A percentile compares a stretch with the other conserved stretches of the same genome.
These are phyloP conservation scores for Orthonyx spaldingii DNA, from an alignment of 2,113 vertebrate genomes.

Conservation along the genomic window DNA sequence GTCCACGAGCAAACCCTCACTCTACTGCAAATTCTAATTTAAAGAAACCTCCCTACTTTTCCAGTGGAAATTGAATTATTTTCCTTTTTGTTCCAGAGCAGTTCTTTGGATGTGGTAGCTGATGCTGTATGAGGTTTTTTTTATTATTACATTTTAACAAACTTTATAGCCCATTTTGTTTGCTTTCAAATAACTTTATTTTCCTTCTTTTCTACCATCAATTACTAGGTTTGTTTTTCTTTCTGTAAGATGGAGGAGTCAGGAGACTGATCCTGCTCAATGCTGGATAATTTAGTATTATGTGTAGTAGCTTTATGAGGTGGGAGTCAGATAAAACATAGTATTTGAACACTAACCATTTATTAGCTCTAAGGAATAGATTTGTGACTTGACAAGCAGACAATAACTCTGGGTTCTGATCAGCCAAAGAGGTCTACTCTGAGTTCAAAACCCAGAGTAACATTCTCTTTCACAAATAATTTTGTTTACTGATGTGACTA, in stretches of 20 bases:
- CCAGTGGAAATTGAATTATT: conserved; percentile 57
- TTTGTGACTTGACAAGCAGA: conserved; percentile 71
- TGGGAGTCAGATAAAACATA: conserved; percentile 68
- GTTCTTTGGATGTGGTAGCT: background rate
- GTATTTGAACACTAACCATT: conserved; percentile 69
- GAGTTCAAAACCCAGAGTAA: conserved; percentile 47
- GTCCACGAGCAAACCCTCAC: background rate
- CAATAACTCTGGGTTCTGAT: conserved; percentile 74
- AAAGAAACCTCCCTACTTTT: background rate
- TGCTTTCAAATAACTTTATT: conserved; percentile 76
- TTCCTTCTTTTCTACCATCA: conserved; percentile 67
- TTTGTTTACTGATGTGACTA: conserved; percentile 73
- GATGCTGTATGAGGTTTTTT: conserved; percentile 1
- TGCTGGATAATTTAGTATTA: conserved; percentile 67
- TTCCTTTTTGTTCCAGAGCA: conserved; percentile 20
- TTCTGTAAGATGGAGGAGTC: conserved; percentile 37
- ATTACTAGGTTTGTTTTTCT: conserved; percentile 61
- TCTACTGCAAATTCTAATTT: conserved; percentile 15
- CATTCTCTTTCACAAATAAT: conserved; percentile 65
- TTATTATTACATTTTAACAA: conserved; percentile 75
- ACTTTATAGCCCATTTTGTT: conserved; percentile 79
- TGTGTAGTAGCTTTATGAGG: conserved; percentile 63
- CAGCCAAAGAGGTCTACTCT: conserved; percentile 64
- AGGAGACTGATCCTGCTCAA: conserved; percentile 65
- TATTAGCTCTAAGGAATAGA: conserved; percentile 72